These are phyloP conservation scores for Megathymus violae DNA, from an alignment of 1,140 invertebrate genomes.

Conservation along the genomic window DNA sequence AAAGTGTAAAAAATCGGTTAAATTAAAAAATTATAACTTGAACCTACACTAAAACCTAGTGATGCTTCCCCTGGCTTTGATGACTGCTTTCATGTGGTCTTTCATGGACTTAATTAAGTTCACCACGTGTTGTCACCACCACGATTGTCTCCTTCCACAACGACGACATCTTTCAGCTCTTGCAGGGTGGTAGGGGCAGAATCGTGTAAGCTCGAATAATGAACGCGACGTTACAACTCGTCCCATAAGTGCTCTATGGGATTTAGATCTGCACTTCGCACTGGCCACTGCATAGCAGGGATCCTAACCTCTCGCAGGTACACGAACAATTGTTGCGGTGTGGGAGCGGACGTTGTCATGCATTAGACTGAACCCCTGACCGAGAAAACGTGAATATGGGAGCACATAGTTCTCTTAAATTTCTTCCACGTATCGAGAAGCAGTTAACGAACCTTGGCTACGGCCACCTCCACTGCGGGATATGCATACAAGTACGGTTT, in stretches of 20 bases:
- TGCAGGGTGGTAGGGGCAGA: not conserved
- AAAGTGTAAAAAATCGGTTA: too few species aligned
- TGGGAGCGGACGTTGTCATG: slow-evolving; percentile 5
- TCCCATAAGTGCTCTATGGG: slow-evolving; percentile 73
- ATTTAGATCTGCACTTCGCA: slow-evolving; percentile 67
- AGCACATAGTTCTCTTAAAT: slow-evolving; percentile 35
- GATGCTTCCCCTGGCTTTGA: not conserved
- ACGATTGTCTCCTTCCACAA: slow-evolving; percentile 41
- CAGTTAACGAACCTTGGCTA: too few species aligned
- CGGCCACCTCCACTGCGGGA: too few species aligned
- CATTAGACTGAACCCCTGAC: slow-evolving; percentile 42
- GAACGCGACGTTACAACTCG: slow-evolving; percentile 38
- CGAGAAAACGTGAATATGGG: slow-evolving; percentile 33
- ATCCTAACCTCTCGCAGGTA: slow-evolving; percentile 37
- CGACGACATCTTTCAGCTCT: slow-evolving; percentile 42
- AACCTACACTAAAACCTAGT: too few species aligned
- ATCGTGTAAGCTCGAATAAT: slow-evolving; percentile 28
- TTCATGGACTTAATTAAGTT: slow-evolving; percentile 19
- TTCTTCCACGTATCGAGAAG: slow-evolving; percentile 40
- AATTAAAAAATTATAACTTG: too few species aligned
- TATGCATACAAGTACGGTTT: slow-evolving; percentile 48
- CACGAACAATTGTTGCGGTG: slow-evolving; percentile 1
- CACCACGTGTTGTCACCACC: slow-evolving; percentile 2
- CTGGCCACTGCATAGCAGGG: slow-evolving; percentile 61
- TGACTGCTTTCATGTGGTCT: slow-evolving; percentile 19